Evolutionary conservation across 2,797 vertebrate species (phyloP).

Genomic region (Vireo griseus): DNA sequence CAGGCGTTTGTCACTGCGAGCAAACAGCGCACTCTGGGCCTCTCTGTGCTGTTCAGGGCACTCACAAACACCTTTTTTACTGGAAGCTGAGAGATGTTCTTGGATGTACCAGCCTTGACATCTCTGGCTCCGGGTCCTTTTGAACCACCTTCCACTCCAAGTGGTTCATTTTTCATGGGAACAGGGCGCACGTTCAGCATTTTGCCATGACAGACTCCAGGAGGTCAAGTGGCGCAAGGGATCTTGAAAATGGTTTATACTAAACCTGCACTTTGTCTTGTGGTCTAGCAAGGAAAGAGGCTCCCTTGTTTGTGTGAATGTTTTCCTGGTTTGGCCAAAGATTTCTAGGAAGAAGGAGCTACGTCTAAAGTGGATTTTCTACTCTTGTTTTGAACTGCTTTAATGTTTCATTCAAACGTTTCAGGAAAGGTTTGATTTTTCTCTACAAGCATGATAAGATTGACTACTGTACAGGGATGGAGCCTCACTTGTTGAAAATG

Average conservation of each 20-base stretch:
- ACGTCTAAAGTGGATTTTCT: background rate
- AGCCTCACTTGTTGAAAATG: background rate
- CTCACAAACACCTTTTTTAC: background rate
- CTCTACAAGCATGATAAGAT: background rate
- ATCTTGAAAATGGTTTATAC: background rate
- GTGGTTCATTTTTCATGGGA: background rate
- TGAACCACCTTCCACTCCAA: background rate
- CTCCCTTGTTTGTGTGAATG: background rate
- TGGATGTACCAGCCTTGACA: background rate
- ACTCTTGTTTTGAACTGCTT: background rate
- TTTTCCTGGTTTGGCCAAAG: background rate
- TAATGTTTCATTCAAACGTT: background rate
- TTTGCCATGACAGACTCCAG: background rate
- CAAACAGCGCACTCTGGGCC: accelerated
- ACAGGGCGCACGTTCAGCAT: background rate
- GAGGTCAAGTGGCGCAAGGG: too few species aligned
- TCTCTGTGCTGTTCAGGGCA: background rate
- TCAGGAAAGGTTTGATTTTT: background rate
- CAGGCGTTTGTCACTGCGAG: background rate
- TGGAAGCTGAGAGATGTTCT: background rate
- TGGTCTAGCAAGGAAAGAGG: background rate
- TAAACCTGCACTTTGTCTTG: background rate
- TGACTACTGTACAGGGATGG: background rate
- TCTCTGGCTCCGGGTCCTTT: background rate
- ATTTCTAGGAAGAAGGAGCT: background rate